These are phyloP conservation scores for Pungitius pungitius DNA, from an alignment of 2,113 vertebrate genomes.

Conservation along the genomic window DNA sequence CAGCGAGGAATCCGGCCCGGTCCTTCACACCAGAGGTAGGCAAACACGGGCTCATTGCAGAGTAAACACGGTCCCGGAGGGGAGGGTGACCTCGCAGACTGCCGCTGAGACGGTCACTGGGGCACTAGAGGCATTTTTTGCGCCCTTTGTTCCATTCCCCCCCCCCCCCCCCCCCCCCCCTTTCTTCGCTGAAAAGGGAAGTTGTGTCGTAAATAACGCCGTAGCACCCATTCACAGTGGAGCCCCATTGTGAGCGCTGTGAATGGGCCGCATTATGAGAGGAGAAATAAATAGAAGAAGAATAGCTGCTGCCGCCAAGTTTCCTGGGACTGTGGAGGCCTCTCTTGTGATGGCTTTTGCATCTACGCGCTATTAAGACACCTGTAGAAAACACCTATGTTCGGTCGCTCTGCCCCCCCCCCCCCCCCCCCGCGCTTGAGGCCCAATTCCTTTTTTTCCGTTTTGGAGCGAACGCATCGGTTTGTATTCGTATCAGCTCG, in stretches of 20 bases:
- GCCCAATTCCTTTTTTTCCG: too few relatives aligned
- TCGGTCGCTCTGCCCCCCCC: too few relatives aligned
- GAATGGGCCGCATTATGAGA: conserved; percentile 76
- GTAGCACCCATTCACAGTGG: conserved; percentile 68
- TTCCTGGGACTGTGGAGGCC: conserved; percentile 60
- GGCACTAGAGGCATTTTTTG: conserved; percentile 64
- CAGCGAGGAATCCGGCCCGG: conserved; percentile 67
- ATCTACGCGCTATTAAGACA: conserved; percentile 32
- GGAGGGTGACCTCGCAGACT: conserved; percentile 67
- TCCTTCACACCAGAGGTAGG: conserved; percentile 62
- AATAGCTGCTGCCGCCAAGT: conserved; percentile 56
- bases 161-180: background rate
- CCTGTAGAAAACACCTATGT: conserved; percentile 7
- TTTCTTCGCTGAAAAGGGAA: conserved; percentile 61
- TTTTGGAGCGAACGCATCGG: background rate
- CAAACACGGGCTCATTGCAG: conserved; percentile 58
- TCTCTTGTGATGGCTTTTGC: conserved; percentile 15
- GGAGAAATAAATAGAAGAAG: conserved; percentile 74
- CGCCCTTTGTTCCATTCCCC: conserved; percentile 55
- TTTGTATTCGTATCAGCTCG: background rate
- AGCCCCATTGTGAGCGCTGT: conserved; percentile 72
- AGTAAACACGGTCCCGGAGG: conserved; percentile 64
- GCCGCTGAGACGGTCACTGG: conserved; percentile 56
- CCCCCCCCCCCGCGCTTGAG: too few relatives aligned
- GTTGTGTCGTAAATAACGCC: conserved; percentile 74